Conservation (phyloP, 2,113 vertebrate genomes). For the Thryonomys swinderianus region DNA sequence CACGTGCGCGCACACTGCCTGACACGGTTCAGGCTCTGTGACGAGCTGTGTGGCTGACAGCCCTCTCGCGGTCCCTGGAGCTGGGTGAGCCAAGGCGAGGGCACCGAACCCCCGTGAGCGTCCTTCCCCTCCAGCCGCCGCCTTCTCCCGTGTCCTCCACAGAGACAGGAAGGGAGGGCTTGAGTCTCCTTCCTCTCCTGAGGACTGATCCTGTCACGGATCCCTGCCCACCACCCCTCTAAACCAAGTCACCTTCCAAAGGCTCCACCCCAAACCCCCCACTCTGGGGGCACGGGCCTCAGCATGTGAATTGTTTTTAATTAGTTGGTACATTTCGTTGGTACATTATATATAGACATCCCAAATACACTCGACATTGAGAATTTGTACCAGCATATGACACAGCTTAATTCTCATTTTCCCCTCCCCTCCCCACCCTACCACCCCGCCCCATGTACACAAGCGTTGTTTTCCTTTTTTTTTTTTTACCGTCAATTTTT, state of each 20-base stretch:
- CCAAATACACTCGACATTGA: no score
- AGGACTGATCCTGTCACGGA: background rate
- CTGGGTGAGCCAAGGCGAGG: background rate
- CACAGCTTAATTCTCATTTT: no score
- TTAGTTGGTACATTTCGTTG: no score
- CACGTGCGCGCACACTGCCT: slow-evolving; percentile 67
- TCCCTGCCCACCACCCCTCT: background rate
- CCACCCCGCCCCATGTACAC: no score
- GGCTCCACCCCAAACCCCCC: background rate
- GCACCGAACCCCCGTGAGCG: background rate
- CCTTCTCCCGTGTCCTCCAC: background rate
- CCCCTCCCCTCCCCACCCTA: no score
- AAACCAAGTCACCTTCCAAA: background rate
- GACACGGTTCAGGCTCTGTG: background rate
- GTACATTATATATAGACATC: no score
- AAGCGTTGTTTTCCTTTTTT: no score
- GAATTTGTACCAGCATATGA: no score
- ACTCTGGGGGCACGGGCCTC: background rate
- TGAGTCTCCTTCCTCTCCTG: background rate
- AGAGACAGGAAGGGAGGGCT: no score
- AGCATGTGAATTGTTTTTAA: background rate
- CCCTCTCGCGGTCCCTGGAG: background rate
- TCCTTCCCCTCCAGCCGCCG: background rate
- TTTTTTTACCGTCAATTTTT: no score
- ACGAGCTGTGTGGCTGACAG: background rate